Conservation (phyloP, 2,113 vertebrate genomes). For the Zapus hudsonius region DNA sequence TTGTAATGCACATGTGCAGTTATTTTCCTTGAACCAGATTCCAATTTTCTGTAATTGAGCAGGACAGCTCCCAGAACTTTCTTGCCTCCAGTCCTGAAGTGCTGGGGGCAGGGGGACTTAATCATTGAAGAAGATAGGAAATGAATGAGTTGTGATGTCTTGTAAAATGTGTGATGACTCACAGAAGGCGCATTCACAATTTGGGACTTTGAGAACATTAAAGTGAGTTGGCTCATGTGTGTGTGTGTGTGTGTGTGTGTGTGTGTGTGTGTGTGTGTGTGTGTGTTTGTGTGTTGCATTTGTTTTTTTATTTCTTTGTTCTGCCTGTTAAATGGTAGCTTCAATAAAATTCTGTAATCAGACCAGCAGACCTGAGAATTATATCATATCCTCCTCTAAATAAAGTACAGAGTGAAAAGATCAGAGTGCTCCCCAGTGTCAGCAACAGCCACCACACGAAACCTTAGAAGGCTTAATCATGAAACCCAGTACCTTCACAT, state of each 20-base stretch:
- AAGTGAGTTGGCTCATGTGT: neutral
- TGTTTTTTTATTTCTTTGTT: neutral
- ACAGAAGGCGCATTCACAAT: constrained; percentile 52
- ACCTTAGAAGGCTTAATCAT: constrained; percentile 25
- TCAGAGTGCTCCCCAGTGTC: neutral
- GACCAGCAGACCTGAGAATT: constrained; percentile 16
- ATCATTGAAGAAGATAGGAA: constrained; percentile 60
- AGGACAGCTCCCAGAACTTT: constrained; percentile 65
- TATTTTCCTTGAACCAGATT: constrained; percentile 66
- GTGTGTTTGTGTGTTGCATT: neutral
- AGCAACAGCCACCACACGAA: neutral
- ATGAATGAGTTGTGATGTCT: constrained; percentile 60
- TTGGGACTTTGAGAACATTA: neutral
- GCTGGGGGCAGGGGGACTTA: neutral
- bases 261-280: no score
- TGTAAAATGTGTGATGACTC: constrained; percentile 59
- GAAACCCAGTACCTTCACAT: constrained; percentile 37
- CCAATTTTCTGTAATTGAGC: constrained; percentile 68
- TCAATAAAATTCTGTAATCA: constrained; percentile 10
- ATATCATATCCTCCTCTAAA: neutral
- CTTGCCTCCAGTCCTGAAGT: constrained; percentile 50
- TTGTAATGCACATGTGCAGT: constrained; percentile 51
- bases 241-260: no score
- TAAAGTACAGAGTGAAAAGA: constrained; percentile 11
- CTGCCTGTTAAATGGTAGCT: neutral